Evolutionary conservation across 2,888 invertebrate genomes (phyloP).

Genomic region (Muschampia plurimacula): DNA sequence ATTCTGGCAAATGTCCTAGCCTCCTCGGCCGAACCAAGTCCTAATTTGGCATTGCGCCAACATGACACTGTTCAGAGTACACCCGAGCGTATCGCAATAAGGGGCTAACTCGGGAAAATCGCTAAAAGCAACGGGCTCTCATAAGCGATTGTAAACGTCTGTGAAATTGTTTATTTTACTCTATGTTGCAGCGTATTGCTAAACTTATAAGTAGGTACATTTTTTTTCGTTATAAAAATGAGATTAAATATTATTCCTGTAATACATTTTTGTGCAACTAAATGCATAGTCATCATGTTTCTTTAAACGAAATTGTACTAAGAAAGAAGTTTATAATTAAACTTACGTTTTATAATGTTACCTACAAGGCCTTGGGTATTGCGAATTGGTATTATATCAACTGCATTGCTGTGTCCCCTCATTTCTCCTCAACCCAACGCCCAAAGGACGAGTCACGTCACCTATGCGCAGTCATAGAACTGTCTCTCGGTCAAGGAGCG

Average conservation of each 20-base stretch:
- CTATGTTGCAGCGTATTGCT: not conserved
- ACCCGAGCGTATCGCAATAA: constrained; percentile 18
- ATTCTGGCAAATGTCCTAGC: constrained; percentile 44
- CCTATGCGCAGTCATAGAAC: no score
- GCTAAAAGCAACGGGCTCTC: constrained; percentile 11
- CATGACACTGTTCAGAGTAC: constrained; percentile 19
- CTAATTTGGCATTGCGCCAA: constrained; percentile 44
- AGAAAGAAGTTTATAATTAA: no score
- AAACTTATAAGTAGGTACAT: not conserved
- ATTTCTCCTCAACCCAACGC: no score
- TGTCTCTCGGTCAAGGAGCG: no score
- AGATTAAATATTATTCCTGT: not conserved
- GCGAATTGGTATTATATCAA: no score
- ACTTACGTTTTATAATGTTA: no score
- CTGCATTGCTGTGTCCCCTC: no score
- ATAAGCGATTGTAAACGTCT: constrained; percentile 6
- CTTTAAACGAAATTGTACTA: no score
- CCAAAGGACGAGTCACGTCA: no score
- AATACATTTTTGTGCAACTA: not conserved
- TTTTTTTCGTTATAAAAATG: not conserved
- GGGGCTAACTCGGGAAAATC: constrained; percentile 20
- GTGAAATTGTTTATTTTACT: constrained; percentile 8
- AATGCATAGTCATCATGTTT: no score
- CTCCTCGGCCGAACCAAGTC: constrained; percentile 41
- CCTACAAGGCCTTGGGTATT: no score